A percentile compares a stretch with the other conserved stretches of the same genome.
phyloP scores from a whole-genome alignment of 2,888 invertebrate genomes.

The Fabriciana adippe region DNA sequence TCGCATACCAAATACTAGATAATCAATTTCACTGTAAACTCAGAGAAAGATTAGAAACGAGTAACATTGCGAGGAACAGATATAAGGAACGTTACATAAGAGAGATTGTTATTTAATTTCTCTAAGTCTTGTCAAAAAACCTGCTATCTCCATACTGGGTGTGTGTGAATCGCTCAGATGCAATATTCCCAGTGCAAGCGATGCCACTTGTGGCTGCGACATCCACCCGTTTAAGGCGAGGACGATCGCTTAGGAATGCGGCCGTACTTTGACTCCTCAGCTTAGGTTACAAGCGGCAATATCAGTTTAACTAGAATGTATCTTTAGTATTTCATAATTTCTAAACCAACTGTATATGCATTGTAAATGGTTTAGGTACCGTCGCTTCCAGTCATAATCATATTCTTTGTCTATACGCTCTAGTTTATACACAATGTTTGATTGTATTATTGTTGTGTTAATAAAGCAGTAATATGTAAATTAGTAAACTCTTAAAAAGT shows the following conservation, averaged over 20 bases:
- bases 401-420: no score
- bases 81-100: slow-evolving; percentile 3
- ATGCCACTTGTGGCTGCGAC: slow-evolving; percentile 63
- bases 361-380: no score
- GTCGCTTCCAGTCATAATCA: no score
- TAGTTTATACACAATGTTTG: no score
- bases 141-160: slow-evolving; percentile 57
- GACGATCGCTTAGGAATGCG: slow-evolving; percentile 74
- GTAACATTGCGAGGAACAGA: background rate
- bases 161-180: slow-evolving; percentile 68
- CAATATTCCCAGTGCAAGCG: slow-evolving; percentile 64
- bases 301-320: slow-evolving; percentile 10
- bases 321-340: background rate
- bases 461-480: no score
- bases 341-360: no score
- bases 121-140: slow-evolving; percentile 61
- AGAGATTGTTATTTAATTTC: slow-evolving; percentile 46
- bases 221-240: slow-evolving; percentile 71
- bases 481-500: no score
- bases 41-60: background rate
- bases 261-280: slow-evolving; percentile 44
- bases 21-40: background rate
- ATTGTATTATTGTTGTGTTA: no score
- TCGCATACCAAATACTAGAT: background rate
- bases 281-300: slow-evolving; percentile 45